phyloP scores from a whole-genome alignment of 2,888 invertebrate species.

The Caenorhabditis sp. region DNA sequence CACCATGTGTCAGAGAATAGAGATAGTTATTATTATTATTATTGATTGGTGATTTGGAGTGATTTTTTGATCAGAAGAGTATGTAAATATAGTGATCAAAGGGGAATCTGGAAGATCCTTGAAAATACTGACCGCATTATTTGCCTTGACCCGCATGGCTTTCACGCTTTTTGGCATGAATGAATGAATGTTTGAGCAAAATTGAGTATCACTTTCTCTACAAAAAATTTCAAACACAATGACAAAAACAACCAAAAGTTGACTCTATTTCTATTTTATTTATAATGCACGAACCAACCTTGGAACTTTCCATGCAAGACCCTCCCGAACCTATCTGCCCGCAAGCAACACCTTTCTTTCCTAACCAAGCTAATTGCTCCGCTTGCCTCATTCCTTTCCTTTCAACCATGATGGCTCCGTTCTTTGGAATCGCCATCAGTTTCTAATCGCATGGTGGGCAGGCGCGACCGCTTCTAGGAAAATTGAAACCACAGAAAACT shows the following conservation, averaged over 20 bases:
- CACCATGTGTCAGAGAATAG: slow-evolving; percentile 38
- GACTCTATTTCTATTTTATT: too few species aligned
- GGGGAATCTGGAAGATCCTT: slow-evolving; percentile 23
- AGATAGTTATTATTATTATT: too few species aligned
- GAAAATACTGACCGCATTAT: slow-evolving; percentile 21
- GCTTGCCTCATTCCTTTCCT: slow-evolving; percentile 30
- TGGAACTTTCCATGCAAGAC: not conserved
- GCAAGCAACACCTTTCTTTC: slow-evolving; percentile 31
- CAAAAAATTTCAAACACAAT: too few species aligned
- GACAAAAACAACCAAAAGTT: too few species aligned
- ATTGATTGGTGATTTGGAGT: not conserved
- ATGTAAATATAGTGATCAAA: slow-evolving; percentile 2
- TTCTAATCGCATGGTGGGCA: slow-evolving; percentile 62
- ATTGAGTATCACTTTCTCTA: slow-evolving; percentile 38
- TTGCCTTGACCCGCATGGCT: slow-evolving; percentile 45
- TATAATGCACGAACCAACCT: not conserved
- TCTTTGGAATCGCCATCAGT: slow-evolving; percentile 27
- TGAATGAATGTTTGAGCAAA: slow-evolving; percentile 27
- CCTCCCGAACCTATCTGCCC: slow-evolving; percentile 41
- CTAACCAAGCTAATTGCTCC: slow-evolving; percentile 29
- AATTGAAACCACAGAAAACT: slow-evolving; percentile 9
- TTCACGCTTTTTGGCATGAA: slow-evolving; percentile 46
- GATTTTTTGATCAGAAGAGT: too few species aligned
- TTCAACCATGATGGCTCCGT: slow-evolving; percentile 17
- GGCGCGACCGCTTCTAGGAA: slow-evolving; percentile 60